Percentiles rank a stretch among this genome's conserved stretches.
Conservation (phyloP, 2,888 invertebrate species). For the Clunio marinus region DNA sequence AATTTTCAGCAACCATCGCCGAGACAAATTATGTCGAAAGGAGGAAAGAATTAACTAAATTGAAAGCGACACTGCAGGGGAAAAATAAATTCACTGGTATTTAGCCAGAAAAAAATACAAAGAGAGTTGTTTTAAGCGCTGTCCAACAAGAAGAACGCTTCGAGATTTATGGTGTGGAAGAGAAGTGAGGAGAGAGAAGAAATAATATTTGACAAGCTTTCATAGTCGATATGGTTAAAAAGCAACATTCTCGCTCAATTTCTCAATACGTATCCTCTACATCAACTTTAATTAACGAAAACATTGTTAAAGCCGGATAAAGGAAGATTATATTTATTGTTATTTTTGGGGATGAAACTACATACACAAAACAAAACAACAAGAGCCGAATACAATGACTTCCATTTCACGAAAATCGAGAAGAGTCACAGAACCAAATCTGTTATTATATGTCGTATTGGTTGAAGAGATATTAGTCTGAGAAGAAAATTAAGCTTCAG, state of each 20-base stretch:
- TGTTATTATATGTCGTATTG: neutral
- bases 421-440: neutral
- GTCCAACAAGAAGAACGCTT: neutral
- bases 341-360: neutral
- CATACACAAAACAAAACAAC: neutral
- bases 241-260: neutral
- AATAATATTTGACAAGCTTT: neutral
- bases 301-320: slow-evolving; percentile 17
- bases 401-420: neutral
- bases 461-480: neutral
- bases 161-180: slow-evolving; percentile 24
- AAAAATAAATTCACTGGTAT: neutral
- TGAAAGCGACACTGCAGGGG: slow-evolving; percentile 22
- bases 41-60: slow-evolving; percentile 23
- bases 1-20: neutral
- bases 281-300: slow-evolving; percentile 21
- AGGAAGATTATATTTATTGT: slow-evolving; percentile 16
- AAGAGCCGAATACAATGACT: neutral
- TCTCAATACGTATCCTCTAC: neutral
- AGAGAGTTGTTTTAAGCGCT: neutral
- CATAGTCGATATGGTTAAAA: no score
- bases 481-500: neutral
- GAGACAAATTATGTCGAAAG: slow-evolving; percentile 8
- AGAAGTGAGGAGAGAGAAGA: neutral
- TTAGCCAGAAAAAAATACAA: neutral